phyloP scores from a whole-genome alignment of 1,140 invertebrate genomes.

The Dreissena rostriformis region DNA sequence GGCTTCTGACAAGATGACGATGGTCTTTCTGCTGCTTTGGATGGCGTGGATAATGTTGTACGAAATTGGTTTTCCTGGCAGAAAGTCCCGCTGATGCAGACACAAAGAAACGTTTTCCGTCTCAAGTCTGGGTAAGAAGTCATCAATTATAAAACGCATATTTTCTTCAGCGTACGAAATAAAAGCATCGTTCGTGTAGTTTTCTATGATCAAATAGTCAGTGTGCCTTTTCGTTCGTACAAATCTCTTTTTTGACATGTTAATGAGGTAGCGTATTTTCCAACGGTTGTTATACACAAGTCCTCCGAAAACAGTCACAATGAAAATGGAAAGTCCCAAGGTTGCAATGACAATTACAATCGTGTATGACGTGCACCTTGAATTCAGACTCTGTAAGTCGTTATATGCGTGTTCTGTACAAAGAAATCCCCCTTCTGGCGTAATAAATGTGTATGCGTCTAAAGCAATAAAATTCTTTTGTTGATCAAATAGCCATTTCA shows the following conservation, averaged over 20 bases:
- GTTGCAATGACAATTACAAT: neutral
- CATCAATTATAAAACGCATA: conserved; percentile 48
- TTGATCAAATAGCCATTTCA: conserved; percentile 4
- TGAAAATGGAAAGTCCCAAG: conserved; percentile 5
- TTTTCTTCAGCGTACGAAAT: conserved; percentile 67
- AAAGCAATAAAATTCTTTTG: neutral
- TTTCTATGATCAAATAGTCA: neutral
- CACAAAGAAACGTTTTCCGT: conserved; percentile 55
- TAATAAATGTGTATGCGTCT: neutral
- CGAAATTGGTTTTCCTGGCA: conserved; percentile 81
- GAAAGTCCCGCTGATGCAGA: conserved; percentile 70
- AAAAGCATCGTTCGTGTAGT: conserved; percentile 65
- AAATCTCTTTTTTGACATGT: conserved; percentile 50
- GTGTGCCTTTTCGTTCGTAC: neutral
- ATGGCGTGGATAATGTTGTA: conserved; percentile 85
- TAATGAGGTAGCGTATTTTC: conserved; percentile 68
- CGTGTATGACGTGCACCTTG: neutral
- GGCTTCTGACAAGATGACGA: conserved; percentile 85
- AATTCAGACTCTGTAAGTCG: neutral
- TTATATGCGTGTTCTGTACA: neutral
- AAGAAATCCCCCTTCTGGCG: neutral
- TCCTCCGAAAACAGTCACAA: conserved; percentile 2
- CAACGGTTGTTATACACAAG: conserved; percentile 48
- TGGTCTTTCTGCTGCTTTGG: conserved; percentile 84
- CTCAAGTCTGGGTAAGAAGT: conserved; percentile 55